Evolutionary conservation across 2,888 invertebrate species (phyloP), one percentile per base, ranked within the genome.

Genomic region (Cryptops parisi): DNA sequence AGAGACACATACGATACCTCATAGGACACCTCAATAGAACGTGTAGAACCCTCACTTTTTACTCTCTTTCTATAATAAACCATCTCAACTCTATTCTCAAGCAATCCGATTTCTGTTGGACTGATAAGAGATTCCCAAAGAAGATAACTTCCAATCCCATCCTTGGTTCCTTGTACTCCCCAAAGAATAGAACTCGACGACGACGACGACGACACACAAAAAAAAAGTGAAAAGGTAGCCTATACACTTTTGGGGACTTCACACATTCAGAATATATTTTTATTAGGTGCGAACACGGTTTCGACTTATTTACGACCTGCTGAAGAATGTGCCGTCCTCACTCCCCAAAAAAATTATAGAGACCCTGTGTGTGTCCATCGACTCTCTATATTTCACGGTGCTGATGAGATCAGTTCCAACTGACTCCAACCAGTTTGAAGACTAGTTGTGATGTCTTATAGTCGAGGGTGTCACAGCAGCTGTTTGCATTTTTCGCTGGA

Each of bases 311-410:
- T 50, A 50, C 17, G 50, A 50, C 41, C 50, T 50, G 50, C 50
- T 50, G 50, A 50, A 50, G 50, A 50, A 50, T 50, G 50, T 50
- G 24, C 40, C 43, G 40, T 50, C 50, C 50, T 50, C 50, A 50
- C 50, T 50, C 50, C 50, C 50, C 50, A 41, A 50, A n/a, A n/a
- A n/a, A n/a, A 50, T 50, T 50, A 43, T 50, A 50, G 23, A 50
- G 41, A 50, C 40, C 41, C 50, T n/a, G n/a, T n/a, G n/a, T 25
- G 50, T 40, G 50, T 40, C 50, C 50, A 50, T 50, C 50, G 41
- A 40, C 24, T 43, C 27, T 25, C 26, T 41, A 50, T 50, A 50
- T 50, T 50, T 50, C 43, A 50, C 19, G 50, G 39, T 25, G 6
- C 41, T 50, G 50, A 50, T 50, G 50, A 50, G 41, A 50, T 50